A percentile compares a stretch with the other conserved stretches of the same genome.
phyloP scores from a whole-genome alignment of 2,888 invertebrate species.

The Cryptus armator region DNA sequence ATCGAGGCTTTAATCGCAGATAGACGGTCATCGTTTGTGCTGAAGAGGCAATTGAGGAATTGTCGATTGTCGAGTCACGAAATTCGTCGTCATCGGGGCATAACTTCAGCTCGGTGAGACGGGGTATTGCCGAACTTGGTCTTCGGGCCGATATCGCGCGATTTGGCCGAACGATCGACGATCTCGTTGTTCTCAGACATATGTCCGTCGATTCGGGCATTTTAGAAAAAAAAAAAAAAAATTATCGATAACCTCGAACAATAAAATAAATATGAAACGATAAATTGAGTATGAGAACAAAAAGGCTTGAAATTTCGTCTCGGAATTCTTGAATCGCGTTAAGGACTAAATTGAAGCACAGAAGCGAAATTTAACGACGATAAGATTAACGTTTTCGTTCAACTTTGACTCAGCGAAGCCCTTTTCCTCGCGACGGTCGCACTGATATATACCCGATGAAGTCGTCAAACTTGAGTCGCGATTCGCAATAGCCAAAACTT shows the following conservation, averaged over 20 bases:
- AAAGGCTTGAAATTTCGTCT: slow-evolving; percentile 18
- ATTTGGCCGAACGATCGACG: slow-evolving; percentile 56
- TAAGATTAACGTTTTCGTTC: slow-evolving; percentile 61
- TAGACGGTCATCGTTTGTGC: slow-evolving; percentile 85
- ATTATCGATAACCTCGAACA: slow-evolving; percentile 22
- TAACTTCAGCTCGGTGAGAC: slow-evolving; percentile 46
- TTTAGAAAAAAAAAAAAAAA: not conserved
- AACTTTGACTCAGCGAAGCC: slow-evolving; percentile 55
- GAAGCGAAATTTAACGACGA: slow-evolving; percentile 52
- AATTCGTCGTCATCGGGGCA: slow-evolving; percentile 80
- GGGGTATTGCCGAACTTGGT: slow-evolving; percentile 66
- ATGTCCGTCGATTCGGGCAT: slow-evolving; percentile 63
- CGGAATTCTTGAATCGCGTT: slow-evolving; percentile 21
- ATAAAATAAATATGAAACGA: not conserved
- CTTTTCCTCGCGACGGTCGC: slow-evolving; percentile 45
- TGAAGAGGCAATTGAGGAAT: slow-evolving; percentile 45
- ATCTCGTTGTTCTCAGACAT: slow-evolving; percentile 64
- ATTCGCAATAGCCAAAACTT: slow-evolving; percentile 67
- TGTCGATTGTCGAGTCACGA: slow-evolving; percentile 72
- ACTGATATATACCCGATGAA: slow-evolving; percentile 51
- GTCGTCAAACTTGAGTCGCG: slow-evolving; percentile 66
- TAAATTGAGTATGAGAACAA: not conserved
- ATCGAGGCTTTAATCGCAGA: slow-evolving; percentile 86
- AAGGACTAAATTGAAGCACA: slow-evolving; percentile 21
- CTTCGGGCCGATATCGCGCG: slow-evolving; percentile 38